Evolutionary conservation across 2,113 vertebrate species (phyloP).

Genomic region (Erythrolamprus reginae): DNA sequence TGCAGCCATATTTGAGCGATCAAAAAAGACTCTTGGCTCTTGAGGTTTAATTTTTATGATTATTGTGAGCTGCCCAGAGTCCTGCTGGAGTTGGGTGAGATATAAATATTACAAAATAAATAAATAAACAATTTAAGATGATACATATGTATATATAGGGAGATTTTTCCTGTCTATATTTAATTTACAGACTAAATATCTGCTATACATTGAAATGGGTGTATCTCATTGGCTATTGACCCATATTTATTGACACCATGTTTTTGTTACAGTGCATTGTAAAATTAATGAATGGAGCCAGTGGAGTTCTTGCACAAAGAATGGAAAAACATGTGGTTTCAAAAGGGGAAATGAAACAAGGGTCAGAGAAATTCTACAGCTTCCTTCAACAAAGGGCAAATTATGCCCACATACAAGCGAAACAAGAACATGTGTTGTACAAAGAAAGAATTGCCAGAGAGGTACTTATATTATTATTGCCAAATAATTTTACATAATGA

Average conservation of each 20-base stretch:
- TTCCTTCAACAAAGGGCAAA: constrained; percentile 80
- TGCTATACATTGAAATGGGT: background rate
- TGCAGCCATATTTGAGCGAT: background rate
- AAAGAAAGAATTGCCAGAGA: constrained; percentile 85
- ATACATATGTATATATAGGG: background rate
- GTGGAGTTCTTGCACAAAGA: constrained; percentile 87
- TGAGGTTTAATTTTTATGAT: too few species aligned
- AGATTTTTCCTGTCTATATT: background rate
- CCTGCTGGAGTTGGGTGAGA: too few species aligned
- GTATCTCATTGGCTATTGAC: background rate
- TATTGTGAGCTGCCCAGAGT: too few species aligned
- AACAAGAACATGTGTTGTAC: constrained; percentile 86
- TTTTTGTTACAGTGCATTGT: constrained; percentile 85
- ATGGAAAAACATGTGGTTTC: constrained; percentile 89
- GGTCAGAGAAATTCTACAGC: constrained; percentile 80
- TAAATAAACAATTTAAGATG: background rate
- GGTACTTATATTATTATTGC: constrained; percentile 60
- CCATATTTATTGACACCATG: constrained; percentile 35
- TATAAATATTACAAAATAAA: too few species aligned
- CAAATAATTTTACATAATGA: constrained; percentile 33
- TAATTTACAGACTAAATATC: background rate
- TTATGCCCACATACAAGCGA: constrained; percentile 83
- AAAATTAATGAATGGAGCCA: constrained; percentile 87
- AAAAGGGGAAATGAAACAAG: constrained; percentile 89
- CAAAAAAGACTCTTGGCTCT: background rate